Evolutionary conservation across 2,797 vertebrate species (phyloP), one percentile per base, ranked within the genome.

Genomic region (Spea hammondii): DNA sequence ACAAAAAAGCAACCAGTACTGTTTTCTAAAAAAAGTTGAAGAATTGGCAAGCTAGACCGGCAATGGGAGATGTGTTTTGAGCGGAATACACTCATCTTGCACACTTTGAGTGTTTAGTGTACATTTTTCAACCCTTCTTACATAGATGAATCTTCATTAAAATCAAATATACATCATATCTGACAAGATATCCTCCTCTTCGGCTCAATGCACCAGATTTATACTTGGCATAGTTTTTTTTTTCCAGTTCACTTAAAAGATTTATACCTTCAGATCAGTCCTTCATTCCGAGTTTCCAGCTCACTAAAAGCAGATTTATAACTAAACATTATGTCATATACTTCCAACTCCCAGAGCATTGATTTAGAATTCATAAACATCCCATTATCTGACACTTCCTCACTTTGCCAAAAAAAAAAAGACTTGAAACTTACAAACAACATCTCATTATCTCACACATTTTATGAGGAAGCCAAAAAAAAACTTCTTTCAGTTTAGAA

Each of bases 281-380:
- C 48, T 6, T 77, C 74, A 64, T 65, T 60, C 70, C 48, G 51
- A 78, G 46, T 75, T 81, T 87, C 78, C 72, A 17, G 1, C 72
- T 87, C 7, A 5, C 10, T 75, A 44, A 83, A 87, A 85, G 10
- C 64, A 79, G 53, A 83, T 85, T 88, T 87, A 83, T 86, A 84
- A 78, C 86, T 88, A 83, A 79, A 87, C 84, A 91, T 93, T 93
- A 91, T 91, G 88, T 89, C 87, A 91, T 89, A 88, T 78, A 89
- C 88, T 92, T 92, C 88, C 88, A 8, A 87, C 86, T 91, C 89
- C 90, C 89, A 90, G 90, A 91, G 89, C 86, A 90, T 60, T 74
- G 90, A 92, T 93, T 91, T 92, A 89, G 87, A 91, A 92, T 91
- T 91, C 90, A 91, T 91, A 93, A 93, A 91, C 89, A 93, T 89